A percentile compares a stretch with the other conserved stretches of the same genome.
Conservation (phyloP, 2,797 vertebrate species). For the Argya squamiceps region DNA sequence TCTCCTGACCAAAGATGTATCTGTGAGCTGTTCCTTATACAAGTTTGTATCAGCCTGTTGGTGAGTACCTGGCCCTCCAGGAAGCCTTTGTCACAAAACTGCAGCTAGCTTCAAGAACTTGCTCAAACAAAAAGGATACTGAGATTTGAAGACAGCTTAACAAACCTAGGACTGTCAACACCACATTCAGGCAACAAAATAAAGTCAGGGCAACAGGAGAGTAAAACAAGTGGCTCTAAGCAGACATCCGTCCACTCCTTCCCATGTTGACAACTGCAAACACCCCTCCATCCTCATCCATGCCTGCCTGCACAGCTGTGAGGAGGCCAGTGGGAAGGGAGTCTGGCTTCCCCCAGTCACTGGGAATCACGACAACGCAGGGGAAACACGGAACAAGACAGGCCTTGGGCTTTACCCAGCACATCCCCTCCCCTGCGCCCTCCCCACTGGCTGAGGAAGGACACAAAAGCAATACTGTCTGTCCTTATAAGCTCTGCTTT, state of each 20-base stretch:
- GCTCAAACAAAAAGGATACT: background rate
- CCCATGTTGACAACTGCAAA: background rate
- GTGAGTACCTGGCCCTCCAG: background rate
- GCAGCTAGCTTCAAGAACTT: background rate
- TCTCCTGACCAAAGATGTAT: background rate
- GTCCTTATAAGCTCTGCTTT: constrained; percentile 63
- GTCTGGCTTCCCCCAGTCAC: background rate
- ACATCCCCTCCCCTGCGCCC: background rate
- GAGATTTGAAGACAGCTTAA: background rate
- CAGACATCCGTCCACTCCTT: background rate
- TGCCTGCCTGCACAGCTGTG: background rate
- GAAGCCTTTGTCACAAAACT: background rate
- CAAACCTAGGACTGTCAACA: background rate
- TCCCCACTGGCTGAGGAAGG: background rate
- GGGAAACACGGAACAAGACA: background rate
- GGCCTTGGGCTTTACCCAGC: background rate
- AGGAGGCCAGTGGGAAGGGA: background rate
- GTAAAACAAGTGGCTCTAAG: background rate
- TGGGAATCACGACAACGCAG: accelerated
- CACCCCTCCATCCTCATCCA: background rate
- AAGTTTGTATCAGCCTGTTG: background rate
- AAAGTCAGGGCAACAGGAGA: background rate
- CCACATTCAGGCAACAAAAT: background rate
- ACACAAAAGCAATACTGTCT: constrained; percentile 67
- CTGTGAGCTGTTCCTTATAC: background rate